Base-by-base conservation (phyloP, 2,888 invertebrate genomes). In the Archips xylosteana region DNA sequence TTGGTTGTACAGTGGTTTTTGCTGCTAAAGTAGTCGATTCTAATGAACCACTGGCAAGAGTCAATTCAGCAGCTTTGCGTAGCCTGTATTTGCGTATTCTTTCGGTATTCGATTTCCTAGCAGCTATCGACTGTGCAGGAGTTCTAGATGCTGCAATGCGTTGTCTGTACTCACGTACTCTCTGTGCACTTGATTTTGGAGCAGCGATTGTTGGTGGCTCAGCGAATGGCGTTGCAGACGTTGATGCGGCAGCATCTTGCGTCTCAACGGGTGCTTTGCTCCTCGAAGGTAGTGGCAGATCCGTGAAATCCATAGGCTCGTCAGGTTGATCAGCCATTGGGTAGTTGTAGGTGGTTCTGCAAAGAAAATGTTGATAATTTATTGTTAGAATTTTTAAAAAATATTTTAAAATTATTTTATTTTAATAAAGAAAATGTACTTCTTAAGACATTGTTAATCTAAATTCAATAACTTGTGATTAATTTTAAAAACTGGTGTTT, bases 141-240 rank as follows among this genome's bases (percentile, higher is more conserved):
- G 82, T 83, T 81, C 79, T 83, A 57, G 81, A 77, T 78, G 80
- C 81, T 76, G 80, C 77, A 1, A 78, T 77, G 68, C 83, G 84
- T 79, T 80, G 80, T 82, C 84, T 81, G 80, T 83, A 83, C 77
- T 80, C 81, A 75, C 81, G 81, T 79, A 81, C 80, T 80, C 65
- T 78, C 45, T 81, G 81, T 61, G 83, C 82, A 8, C 76, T 80
- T 42, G 74, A 64, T 60, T 60, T 60, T 45, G 74, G 72, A 77
- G 75, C 75, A 76, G 75, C 36, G 75, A 73, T 78, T 77, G 76
- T 78, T 79, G 77, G 75, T 72, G 23, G 23, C 23, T 76, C 75
- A 64, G 77, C 75, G 70, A 78, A 79, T 78, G 75, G 77, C 77
- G 76, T 77, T 77, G 77, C 76, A 75, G 70, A 77, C 75, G 78